phyloP scores from a whole-genome alignment of 2,113 vertebrate genomes.

The Zosterops borbonicus region DNA sequence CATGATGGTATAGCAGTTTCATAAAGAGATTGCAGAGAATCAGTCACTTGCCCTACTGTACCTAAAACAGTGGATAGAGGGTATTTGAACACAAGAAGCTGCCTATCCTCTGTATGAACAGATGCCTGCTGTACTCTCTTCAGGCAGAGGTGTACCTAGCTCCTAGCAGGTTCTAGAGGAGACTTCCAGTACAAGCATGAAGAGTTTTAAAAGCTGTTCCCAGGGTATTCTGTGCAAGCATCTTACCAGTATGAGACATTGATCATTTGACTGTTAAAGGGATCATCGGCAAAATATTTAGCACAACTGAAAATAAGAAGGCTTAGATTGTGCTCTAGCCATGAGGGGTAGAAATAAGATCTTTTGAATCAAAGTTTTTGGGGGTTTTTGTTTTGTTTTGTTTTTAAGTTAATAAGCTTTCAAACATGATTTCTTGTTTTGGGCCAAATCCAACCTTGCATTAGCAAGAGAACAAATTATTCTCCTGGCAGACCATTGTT shows the following conservation, averaged over 20 bases:
- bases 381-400: neutral
- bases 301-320: neutral
- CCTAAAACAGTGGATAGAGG: neutral
- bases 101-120: neutral
- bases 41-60: rapidly evolving
- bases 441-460: neutral
- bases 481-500: neutral
- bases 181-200: neutral
- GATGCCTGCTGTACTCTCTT: neutral
- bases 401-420: neutral
- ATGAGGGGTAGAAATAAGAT: neutral
- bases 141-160: neutral
- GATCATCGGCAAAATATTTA: neutral
- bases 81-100: neutral
- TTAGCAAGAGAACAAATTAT: neutral
- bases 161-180: neutral
- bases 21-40: neutral
- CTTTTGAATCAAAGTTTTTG: neutral
- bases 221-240: neutral
- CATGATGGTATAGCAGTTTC: neutral
- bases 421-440: neutral
- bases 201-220: neutral
- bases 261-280: neutral
- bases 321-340: neutral
- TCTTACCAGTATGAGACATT: neutral